Evolutionary conservation across 2,797 vertebrate genomes (phyloP), one percentile per base, ranked within the genome.

Genomic region (Adelosebastes latens): DNA sequence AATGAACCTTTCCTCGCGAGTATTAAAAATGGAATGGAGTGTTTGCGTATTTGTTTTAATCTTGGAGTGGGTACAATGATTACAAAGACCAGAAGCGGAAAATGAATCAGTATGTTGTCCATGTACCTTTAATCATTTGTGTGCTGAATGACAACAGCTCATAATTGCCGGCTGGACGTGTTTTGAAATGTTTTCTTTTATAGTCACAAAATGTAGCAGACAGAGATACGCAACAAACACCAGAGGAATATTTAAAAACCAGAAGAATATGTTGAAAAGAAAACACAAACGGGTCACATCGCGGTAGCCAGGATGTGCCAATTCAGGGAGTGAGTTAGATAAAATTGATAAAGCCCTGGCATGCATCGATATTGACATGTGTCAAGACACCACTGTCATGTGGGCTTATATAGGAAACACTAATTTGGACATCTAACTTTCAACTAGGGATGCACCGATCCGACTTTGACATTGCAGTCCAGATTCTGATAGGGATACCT

Each of bases 1-100:
- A 82, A 70, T 70, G 0, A 83, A 75, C 72, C 62, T 74, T 62
- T 70, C 55, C 24, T 52, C 6, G 1, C 22, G 12, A 78, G 25
- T 12, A 52, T 76, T 42, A 60, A 39, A 69, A 60, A 64, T 25
- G 8, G 20, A 74, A 83, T 16, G 13, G 11, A 64, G 18, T 56
- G 29, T 77, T 42, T 65, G 59, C 36, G 39, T 67, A n/a, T 77
- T 67, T 80, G 10, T 29, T 74, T 81, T 42, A 20, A 63, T 67
- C 22, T 53, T 34, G 8, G 22, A 71, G 22, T 34, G 24, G 12
- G 18, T 36, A 27, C 31, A 55, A 22, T 66, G 53, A 78, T 49
- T 78, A 70, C 70, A 73, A 74, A 80, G 13, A 75, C 16, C 31
- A 55, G 7, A 58, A 58, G 8, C 4, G 14, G 29, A 36, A 68